Base-by-base conservation (phyloP, 1,140 invertebrate species). In the Procambarus virginalis region DNA sequence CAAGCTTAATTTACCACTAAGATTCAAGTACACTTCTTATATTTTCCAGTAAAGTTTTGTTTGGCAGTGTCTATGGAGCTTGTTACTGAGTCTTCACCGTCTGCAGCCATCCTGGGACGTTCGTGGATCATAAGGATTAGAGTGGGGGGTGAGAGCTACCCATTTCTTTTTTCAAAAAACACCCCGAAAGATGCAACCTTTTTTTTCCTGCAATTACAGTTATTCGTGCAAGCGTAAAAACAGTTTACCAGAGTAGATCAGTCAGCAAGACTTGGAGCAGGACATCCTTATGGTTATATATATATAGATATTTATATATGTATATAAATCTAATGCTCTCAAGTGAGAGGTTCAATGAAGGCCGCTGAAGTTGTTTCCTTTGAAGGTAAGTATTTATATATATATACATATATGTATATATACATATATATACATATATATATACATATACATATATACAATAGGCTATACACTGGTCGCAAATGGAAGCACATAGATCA, bases 401-500 rank as follows among this genome's bases (percentile, higher is more conserved):
- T 34, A 34, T 34, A 34, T 34, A 34, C 1, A 34, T 1, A 34
- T 34, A 34, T 34, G 1, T 34, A 1, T 34, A 34, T 34, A 34
- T 34, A 34, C 1, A 34, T 1, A 34, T 34, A 34, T 34, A 34
- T 34, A 34, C 1, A 34, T 34, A 34, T 34, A 34, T 34, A 34
- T 34, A 34, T 34, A 34, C 34, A 34, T 34, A 34, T 34, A 78
- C 51, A 58, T 55, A 80, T 55, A 17, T 80, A 80, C 49, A 55
- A 20, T 51, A 80, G 49, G 46, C 58, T 80, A 80, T 80, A 80
- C 78, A 80, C 78, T 80, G n/a, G 55, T 80, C 78, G 22, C 58
- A 55, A 80, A 80, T 80, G 78, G 78, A 80, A 80, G 78, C 78
- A 51, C 78, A 80, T 58, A 80, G n/a, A 80, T 80, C 78, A 80